These are phyloP conservation scores for Lottia gigantea DNA, from an alignment of 2,888 invertebrate genomes.

Conservation along the genomic window DNA sequence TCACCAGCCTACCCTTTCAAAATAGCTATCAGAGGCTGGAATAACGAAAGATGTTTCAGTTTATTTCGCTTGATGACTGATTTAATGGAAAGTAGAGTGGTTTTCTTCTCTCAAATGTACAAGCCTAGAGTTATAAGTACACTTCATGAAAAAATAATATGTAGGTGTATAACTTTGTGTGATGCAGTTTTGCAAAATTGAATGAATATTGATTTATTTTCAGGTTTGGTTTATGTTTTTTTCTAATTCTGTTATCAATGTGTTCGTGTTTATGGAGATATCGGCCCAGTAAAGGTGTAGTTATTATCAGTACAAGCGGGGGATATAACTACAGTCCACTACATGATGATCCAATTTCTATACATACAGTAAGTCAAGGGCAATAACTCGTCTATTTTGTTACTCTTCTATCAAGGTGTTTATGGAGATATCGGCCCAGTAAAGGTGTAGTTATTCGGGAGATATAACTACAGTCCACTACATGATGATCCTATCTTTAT, in stretches of 20 bases:
- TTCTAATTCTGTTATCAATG: slow-evolving; percentile 36
- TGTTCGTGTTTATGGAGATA: slow-evolving; percentile 60
- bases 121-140: no score
- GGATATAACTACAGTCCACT: slow-evolving; percentile 42
- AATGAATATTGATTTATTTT: neutral
- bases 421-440: slow-evolving; percentile 53
- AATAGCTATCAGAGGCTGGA: no score
- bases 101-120: no score
- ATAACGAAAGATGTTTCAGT: no score
- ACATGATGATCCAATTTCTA: slow-evolving; percentile 23
- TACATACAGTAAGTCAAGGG: neutral
- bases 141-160: no score
- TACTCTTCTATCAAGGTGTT: no score
- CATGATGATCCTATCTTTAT: slow-evolving; percentile 24
- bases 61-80: no score
- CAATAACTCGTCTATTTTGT: no score
- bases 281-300: slow-evolving; percentile 41
- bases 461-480: slow-evolving; percentile 41
- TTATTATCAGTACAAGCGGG: slow-evolving; percentile 40
- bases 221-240: slow-evolving; percentile 3
- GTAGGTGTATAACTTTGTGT: neutral
- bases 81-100: no score
- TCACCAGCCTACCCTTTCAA: no score
- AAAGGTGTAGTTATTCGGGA: slow-evolving; percentile 41
- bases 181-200: neutral